Conservation (phyloP, 2,113 vertebrate genomes). For the Esox niger region DNA sequence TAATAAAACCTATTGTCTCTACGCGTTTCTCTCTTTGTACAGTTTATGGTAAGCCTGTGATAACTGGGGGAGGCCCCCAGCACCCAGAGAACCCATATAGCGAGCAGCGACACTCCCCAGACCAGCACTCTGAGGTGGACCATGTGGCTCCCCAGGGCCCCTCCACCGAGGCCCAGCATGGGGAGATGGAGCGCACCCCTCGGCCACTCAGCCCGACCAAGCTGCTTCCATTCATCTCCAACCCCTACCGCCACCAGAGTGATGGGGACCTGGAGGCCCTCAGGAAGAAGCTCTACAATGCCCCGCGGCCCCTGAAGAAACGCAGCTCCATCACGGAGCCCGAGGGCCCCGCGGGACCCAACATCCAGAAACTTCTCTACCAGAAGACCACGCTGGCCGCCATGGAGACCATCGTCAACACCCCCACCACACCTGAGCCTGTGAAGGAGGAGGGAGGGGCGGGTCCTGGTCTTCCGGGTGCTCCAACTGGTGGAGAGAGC, state of each 20-base stretch:
- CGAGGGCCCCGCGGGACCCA: conserved; percentile 91
- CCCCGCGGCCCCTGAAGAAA: conserved; percentile 91
- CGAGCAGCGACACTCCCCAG: conserved; percentile 72
- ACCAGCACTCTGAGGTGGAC: conserved; percentile 71
- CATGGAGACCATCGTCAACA: conserved; percentile 84
- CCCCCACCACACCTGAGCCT: conserved; percentile 67
- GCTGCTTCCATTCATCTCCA: conserved; percentile 91
- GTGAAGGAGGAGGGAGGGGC: conserved; percentile 66
- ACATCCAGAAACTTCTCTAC: conserved; percentile 95
- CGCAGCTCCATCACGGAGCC: conserved; percentile 98
- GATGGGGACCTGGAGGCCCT: conserved; percentile 93
- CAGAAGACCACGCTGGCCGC: conserved; percentile 95
- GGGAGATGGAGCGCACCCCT: conserved; percentile 84
- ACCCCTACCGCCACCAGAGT: conserved; percentile 94
- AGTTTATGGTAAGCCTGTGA: conserved; percentile 95
- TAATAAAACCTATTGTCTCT: not conserved
- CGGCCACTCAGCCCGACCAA: conserved; percentile 96
- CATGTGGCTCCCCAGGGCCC: conserved; percentile 42
- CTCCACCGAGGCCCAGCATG: conserved; percentile 64
- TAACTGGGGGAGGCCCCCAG: conserved; percentile 69
- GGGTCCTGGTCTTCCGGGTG: conserved; percentile 55
- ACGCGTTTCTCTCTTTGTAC: conserved; percentile 7
- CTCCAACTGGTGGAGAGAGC: conserved; percentile 25
- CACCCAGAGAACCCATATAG: conserved; percentile 75
- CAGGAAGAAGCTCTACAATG: conserved; percentile 90